These are phyloP conservation scores for Mirza zaza DNA, from an alignment of 2,113 vertebrate genomes.

Conservation along the genomic window DNA sequence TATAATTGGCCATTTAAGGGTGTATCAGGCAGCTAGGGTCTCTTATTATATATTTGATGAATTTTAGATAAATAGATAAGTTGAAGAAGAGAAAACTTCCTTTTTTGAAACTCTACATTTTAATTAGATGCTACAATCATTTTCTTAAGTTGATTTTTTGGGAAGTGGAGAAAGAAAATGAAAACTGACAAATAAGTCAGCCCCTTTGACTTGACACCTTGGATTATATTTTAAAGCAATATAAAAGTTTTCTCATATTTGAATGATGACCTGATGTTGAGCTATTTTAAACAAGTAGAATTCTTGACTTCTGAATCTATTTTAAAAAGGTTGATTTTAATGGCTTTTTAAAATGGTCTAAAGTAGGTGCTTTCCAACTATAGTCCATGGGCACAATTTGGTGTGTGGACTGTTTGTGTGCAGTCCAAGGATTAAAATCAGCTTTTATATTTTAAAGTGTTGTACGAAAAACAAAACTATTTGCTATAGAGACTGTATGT, in stretches of 20 bases:
- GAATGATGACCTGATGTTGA: neutral
- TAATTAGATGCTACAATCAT: neutral
- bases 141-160: conserved; percentile 23
- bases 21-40: neutral
- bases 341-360: neutral
- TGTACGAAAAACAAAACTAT: conserved; percentile 24
- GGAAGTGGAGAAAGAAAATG: neutral
- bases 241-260: neutral
- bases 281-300: conserved; percentile 8
- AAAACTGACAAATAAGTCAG: neutral
- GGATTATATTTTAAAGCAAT: conserved; percentile 31
- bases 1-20: neutral
- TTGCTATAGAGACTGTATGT: neutral
- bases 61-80: conserved; percentile 19
- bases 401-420: neutral
- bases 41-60: neutral
- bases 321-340: neutral
- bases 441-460: conserved; percentile 33
- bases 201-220: neutral
- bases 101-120: neutral
- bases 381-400: neutral
- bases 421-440: neutral
- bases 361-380: neutral
- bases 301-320: neutral
- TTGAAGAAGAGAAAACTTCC: neutral